Conservation (phyloP, 2,888 invertebrate genomes). For the Drosophila barbarae region DNA sequence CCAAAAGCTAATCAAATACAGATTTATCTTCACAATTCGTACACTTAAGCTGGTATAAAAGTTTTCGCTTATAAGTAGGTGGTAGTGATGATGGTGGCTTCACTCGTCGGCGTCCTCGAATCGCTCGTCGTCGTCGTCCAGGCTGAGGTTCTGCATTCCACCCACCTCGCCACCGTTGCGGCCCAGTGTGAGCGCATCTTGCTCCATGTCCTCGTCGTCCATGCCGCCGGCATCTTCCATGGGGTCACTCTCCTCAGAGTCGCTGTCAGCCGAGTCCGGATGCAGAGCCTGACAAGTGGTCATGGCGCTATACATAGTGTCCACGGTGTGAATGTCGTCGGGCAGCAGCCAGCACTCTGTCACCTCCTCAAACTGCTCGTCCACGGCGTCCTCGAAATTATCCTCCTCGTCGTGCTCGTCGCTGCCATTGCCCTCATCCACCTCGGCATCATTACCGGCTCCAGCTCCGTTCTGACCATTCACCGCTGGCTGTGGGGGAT, state of each 20-base stretch:
- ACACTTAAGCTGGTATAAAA: conserved; percentile 51
- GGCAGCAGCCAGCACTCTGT: conserved; percentile 88
- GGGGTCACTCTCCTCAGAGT: conserved; percentile 78
- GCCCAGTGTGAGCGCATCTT: conserved; percentile 52
- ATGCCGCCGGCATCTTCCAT: conserved; percentile 75
- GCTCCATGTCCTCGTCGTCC: conserved; percentile 64
- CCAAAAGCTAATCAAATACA: conserved; percentile 68
- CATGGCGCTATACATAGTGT: conserved; percentile 87
- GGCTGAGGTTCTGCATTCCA: conserved; percentile 77
- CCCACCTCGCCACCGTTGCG: conserved; percentile 67
- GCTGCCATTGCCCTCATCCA: conserved; percentile 70
- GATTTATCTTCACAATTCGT: conserved; percentile 48
- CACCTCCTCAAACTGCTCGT: conserved; percentile 80
- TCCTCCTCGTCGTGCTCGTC: conserved; percentile 76
- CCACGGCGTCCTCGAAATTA: conserved; percentile 67
- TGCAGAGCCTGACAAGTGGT: conserved; percentile 88
- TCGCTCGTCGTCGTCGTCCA: conserved; percentile 76
- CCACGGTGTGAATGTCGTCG: conserved; percentile 82
- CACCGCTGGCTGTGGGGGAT: conserved; percentile 32
- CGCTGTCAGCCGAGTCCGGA: conserved; percentile 86
- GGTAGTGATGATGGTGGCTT: conserved; percentile 25
- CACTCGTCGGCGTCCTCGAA: conserved; percentile 79
- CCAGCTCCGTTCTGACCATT: conserved; percentile 63
- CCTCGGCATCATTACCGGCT: conserved; percentile 42
- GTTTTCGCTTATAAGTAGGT: conserved; percentile 57